Evolutionary conservation across 2,888 invertebrate species (phyloP), one percentile per base, ranked within the genome.

Genomic region (Unio pictorum): DNA sequence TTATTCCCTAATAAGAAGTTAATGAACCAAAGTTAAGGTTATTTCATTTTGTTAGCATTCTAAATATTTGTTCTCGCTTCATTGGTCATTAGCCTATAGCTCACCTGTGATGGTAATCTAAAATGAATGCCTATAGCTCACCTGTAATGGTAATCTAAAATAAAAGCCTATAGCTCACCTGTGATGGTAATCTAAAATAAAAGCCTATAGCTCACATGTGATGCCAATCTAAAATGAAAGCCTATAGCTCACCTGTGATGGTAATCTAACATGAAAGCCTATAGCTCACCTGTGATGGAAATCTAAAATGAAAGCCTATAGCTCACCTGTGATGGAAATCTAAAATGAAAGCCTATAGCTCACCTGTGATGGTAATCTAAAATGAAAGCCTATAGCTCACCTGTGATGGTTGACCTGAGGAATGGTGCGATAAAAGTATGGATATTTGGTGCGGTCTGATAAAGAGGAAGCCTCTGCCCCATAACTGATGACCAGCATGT

Each of bases 371-470:
- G 58, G 23, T n/a, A 23, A 26, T 11, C 11, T 26, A 23, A 0
- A 23, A 3, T 59, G 59, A 23, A 59, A 59, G 23, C 1, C 26
- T 23, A 59, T 23, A 26, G 78, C 88, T 86, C 85, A 92, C 91
- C 92, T 93, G 86, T 93, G 94, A 84, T 94, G 93, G 66, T 92
- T 93, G 85, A 95, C 94, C 84, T 94, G 94, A 2, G 95, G 95
- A 71, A 95, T 94, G 0, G 95, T 95, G 17, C 95, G 90, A 87
- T 94, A 95, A 89, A 95, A 95, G 85, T 94, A 94, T 0, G 95
- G 95, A 89, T 94, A 95, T 73, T 93, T 93, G 4, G 90, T 89
- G 28, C 94, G 91, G 87, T 95, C 93, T 0, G 93, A 92, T 83
- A 94, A 94, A 61, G 93, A 93, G 2, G 94, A 93, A 0, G 95